A percentile compares a stretch with the other conserved stretches of the same genome.
Evolutionary conservation across 2,113 vertebrate species (phyloP).

Genomic region (Motacilla tschutschensis): DNA sequence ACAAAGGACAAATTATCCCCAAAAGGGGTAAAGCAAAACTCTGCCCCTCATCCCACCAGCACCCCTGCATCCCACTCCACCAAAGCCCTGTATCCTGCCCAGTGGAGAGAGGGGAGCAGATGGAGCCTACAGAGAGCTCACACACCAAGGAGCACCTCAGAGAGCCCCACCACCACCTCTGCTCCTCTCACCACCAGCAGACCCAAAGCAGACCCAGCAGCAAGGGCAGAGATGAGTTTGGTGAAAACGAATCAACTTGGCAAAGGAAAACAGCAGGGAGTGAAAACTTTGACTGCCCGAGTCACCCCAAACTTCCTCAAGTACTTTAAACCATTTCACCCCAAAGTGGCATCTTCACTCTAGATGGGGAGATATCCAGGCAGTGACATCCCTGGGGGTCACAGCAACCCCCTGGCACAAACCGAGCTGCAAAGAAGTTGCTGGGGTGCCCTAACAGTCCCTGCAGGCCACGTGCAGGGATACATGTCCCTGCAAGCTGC

Average conservation of each 20-base stretch:
- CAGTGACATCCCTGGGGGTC: neutral
- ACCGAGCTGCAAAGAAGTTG: neutral
- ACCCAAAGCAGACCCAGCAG: neutral
- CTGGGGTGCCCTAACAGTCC: neutral
- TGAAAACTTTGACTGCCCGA: fast-evolving
- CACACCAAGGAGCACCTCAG: neutral
- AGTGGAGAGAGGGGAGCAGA: neutral
- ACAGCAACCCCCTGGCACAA: neutral
- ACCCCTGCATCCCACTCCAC: neutral
- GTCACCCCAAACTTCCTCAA: neutral
- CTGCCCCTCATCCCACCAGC: neutral
- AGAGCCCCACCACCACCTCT: neutral
- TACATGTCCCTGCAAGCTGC: neutral
- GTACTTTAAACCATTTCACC: neutral
- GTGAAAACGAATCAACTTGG: neutral
- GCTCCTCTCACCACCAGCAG: neutral
- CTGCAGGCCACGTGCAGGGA: neutral
- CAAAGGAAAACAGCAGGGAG: neutral
- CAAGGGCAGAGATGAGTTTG: neutral
- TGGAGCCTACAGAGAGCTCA: neutral
- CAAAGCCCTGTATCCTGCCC: neutral
- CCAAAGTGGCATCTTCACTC: neutral
- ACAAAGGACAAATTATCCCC: neutral
- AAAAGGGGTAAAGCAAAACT: neutral
- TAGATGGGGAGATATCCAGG: neutral